These are phyloP conservation scores for Spilosoma lubricipeda DNA, from an alignment of 2,888 invertebrate species.

Conservation along the genomic window DNA sequence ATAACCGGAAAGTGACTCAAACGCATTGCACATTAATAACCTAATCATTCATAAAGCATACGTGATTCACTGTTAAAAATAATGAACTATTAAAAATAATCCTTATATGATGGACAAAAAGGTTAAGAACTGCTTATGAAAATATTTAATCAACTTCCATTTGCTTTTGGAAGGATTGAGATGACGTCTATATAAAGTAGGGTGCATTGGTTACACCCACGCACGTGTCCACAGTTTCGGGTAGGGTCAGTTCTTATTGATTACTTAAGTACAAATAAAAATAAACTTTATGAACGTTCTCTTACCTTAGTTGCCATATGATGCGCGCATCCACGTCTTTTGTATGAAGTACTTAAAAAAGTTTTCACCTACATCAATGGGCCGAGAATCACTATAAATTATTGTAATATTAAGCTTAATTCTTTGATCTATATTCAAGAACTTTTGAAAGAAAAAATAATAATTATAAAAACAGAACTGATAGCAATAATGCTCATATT, in stretches of 20 bases:
- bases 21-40: constrained; percentile 54
- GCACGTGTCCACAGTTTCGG: neutral
- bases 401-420: too few relatives aligned
- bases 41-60: constrained; percentile 66
- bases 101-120: neutral
- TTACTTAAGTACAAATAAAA: too few relatives aligned
- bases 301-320: neutral
- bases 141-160: neutral
- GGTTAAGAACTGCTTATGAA: neutral
- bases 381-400: too few relatives aligned
- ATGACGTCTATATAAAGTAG: neutral
- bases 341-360: neutral
- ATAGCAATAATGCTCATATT: too few relatives aligned
- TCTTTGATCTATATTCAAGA: too few relatives aligned
- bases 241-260: neutral
- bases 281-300: neutral
- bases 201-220: neutral
- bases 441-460: neutral
- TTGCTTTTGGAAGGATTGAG: neutral
- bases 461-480: neutral
- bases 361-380: neutral
- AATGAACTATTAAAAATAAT: constrained; percentile 5
- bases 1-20: constrained; percentile 68
- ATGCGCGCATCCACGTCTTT: neutral
- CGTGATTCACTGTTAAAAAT: constrained; percentile 60